Evolutionary conservation across 2,888 invertebrate genomes (phyloP).

Genomic region (Therioaphis trifolii): DNA sequence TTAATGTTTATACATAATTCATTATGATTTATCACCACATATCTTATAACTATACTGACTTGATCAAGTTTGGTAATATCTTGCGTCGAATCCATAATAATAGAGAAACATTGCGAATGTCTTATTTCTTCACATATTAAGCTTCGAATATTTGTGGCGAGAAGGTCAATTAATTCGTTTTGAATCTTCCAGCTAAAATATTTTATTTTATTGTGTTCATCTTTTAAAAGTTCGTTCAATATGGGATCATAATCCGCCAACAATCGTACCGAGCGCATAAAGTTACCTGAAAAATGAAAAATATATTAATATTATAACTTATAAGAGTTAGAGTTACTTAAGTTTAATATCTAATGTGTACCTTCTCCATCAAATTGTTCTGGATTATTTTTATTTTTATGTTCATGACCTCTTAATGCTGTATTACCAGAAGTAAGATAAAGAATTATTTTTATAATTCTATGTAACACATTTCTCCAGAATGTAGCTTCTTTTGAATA

Average conservation of each 20-base stretch:
- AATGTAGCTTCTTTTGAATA: slow-evolving; percentile 1
- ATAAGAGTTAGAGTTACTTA: too few relatives aligned
- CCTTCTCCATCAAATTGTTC: too few relatives aligned
- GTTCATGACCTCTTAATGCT: slow-evolving; percentile 1
- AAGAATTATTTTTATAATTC: slow-evolving; percentile 16
- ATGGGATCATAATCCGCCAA: too few relatives aligned
- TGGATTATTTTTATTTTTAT: too few relatives aligned
- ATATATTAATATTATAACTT: too few relatives aligned
- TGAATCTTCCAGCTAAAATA: slow-evolving; percentile 15
- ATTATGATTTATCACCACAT: not conserved
- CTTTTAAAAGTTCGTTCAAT: too few relatives aligned
- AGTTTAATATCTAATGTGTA: too few relatives aligned
- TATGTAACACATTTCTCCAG: not conserved
- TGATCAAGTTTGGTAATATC: slow-evolving; percentile 11
- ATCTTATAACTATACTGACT: slow-evolving; percentile 1
- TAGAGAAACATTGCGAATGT: slow-evolving; percentile 3
- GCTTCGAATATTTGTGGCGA: not conserved
- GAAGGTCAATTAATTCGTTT: slow-evolving; percentile 10
- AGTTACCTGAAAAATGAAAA: too few relatives aligned
- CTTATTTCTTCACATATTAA: not conserved
- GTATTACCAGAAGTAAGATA: slow-evolving; percentile 4
- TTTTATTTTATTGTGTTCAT: slow-evolving; percentile 22
- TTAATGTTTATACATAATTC: not conserved
- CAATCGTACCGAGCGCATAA: too few relatives aligned
- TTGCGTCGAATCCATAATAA: slow-evolving; percentile 24